These are phyloP conservation scores for Drosophila trapezifrons DNA, from an alignment of 1,140 invertebrate genomes.

Conservation along the genomic window DNA sequence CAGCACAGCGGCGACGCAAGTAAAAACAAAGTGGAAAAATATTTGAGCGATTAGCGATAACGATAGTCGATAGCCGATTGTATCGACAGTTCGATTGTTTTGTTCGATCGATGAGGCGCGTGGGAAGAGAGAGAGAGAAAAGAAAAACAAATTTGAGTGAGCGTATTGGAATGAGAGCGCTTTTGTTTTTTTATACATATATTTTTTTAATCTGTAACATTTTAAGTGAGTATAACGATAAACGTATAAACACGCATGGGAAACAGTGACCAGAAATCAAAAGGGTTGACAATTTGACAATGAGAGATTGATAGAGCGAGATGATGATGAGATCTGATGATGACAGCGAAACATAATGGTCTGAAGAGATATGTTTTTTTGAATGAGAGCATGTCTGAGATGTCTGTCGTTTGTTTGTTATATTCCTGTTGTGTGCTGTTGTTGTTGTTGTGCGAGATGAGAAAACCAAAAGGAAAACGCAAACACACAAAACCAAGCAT, in stretches of 20 bases:
- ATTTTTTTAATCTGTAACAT: slow-evolving; percentile 38
- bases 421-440: slow-evolving; percentile 43
- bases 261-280: slow-evolving; percentile 70
- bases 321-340: slow-evolving; percentile 27
- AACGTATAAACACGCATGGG: slow-evolving; percentile 70
- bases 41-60: slow-evolving; percentile 43
- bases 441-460: slow-evolving; percentile 22
- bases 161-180: slow-evolving; percentile 58
- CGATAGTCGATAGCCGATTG: slow-evolving; percentile 15
- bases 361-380: slow-evolving; percentile 30
- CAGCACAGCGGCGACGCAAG: slow-evolving; percentile 43
- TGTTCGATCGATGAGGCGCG: slow-evolving; percentile 74
- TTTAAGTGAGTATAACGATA: slow-evolving; percentile 53
- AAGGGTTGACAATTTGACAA: slow-evolving; percentile 52
- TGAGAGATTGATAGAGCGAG: slow-evolving; percentile 34
- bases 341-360: slow-evolving; percentile 52
- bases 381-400: slow-evolving; percentile 45
- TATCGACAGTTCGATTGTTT: slow-evolving; percentile 52
- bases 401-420: slow-evolving; percentile 29
- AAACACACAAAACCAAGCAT: slow-evolving; percentile 19
- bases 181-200: slow-evolving; percentile 33
- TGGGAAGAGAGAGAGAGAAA: slow-evolving; percentile 76
- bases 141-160: slow-evolving; percentile 79
- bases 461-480: slow-evolving; percentile 24
- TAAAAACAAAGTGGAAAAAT: slow-evolving; percentile 48